Base-by-base conservation (phyloP, 2,797 vertebrate species). In the Gephyroberyx darwinii region DNA sequence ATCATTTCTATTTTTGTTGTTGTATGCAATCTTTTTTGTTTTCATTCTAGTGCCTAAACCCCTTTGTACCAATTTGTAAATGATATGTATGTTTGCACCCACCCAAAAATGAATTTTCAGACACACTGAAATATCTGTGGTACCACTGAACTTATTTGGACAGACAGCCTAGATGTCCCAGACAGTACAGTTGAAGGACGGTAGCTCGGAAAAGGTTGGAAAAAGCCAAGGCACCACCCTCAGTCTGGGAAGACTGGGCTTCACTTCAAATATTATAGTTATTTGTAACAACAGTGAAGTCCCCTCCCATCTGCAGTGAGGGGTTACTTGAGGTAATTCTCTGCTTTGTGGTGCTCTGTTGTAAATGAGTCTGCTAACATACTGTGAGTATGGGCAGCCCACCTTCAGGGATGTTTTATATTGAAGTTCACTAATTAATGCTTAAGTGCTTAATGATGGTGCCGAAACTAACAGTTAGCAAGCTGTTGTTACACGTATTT, bases 361-460 rank as follows among this genome's bases (percentile, higher is more conserved):
- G 64, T 7, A 68, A 57, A 69, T 16, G 5, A 71, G 71, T 39
- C 33, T 12, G 47, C 51, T 60, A 14, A 65, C 64, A 62, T 66
- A 64, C n/a, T n/a, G n/a, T 66, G 45, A 71, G 67, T 50, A 53
- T 70, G 56, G 53, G 31, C 47, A 65, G 68, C 78, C 65, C 75
- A 84, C 82, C 83, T 84, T 81, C 69, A 55, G 77, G 62, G 80
- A 48, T 68, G 20, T 60, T 76, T 81, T 72, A 55, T 45, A 70
- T 75, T 74, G 0, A 0, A 71, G 20, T 57, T 85, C 82, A 85
- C 65, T 86, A 84, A 87, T 83, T 84, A 85, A 86, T 84, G 69
- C 69, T 75, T 20, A 37, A 64, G 69, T 31, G 13, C 69, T 75
- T 31, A 37, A 55, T 35, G 35, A 75, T 66, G 57, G 61, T 63